These are phyloP conservation scores for Dynastes maya DNA, from an alignment of 2,888 invertebrate genomes.

Conservation along the genomic window DNA sequence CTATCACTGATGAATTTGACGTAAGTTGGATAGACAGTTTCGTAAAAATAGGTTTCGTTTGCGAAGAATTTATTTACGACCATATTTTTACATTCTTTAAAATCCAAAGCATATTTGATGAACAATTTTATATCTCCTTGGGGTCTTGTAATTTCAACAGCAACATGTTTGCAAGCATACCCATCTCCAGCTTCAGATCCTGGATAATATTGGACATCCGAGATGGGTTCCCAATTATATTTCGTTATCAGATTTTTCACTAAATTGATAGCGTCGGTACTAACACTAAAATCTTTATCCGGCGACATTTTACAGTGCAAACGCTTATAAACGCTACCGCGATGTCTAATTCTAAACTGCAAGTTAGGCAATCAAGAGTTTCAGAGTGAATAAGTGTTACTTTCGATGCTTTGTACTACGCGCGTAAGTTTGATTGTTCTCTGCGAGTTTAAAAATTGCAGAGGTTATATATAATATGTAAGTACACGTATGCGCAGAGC, in stretches of 20 bases:
- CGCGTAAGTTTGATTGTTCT: too few species aligned
- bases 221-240: neutral
- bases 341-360: too few species aligned
- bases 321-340: too few species aligned
- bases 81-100: neutral
- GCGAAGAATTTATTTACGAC: slow-evolving; percentile 3
- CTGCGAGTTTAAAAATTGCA: too few species aligned
- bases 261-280: neutral
- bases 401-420: too few species aligned
- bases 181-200: slow-evolving; percentile 31
- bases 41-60: slow-evolving; percentile 56
- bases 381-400: too few species aligned
- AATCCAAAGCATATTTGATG: neutral
- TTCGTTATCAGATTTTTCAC: neutral
- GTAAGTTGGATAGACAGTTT: slow-evolving; percentile 51
- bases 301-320: neutral
- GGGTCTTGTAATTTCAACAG: slow-evolving; percentile 4
- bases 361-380: too few species aligned
- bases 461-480: too few species aligned
- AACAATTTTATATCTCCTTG: slow-evolving; percentile 2
- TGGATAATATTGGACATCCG: neutral
- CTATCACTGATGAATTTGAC: slow-evolving; percentile 51
- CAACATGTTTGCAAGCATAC: neutral
- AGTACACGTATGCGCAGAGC: too few species aligned
- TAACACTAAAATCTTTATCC: neutral